phyloP scores from a whole-genome alignment of 1,140 invertebrate species.

The Lepeophtheirus salmonis region DNA sequence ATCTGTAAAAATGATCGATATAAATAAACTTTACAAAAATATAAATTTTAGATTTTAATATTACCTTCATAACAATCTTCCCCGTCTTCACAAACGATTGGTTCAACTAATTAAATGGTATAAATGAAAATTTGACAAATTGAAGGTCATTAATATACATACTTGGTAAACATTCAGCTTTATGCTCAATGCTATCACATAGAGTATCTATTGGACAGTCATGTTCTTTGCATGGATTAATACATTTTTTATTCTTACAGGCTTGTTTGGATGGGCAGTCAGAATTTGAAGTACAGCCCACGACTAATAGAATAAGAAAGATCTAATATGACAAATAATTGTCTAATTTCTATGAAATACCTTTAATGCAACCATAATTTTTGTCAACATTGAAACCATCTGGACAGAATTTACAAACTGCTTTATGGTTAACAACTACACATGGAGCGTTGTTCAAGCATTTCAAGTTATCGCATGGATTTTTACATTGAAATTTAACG shows the following conservation, averaged over 20 bases:
- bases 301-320: conserved; percentile 26
- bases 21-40: no score
- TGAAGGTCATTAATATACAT: conserved; percentile 21
- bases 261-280: conserved; percentile 51
- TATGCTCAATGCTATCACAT: conserved; percentile 53
- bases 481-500: conserved; percentile 66
- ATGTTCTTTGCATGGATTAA: conserved; percentile 34
- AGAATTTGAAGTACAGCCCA: conserved; percentile 44
- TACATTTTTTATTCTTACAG: conserved; percentile 52
- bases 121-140: conserved; percentile 5
- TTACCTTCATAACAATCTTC: conserved; percentile 1
- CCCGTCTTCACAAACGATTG: neutral
- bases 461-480: conserved; percentile 57
- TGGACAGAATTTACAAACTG: conserved; percentile 82
- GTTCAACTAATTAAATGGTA: conserved; percentile 9
- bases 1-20: no score
- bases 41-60: neutral
- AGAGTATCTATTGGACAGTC: conserved; percentile 42
- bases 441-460: conserved; percentile 63
- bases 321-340: neutral
- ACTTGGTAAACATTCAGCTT: conserved; percentile 56
- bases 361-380: conserved; percentile 81
- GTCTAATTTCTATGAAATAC: conserved; percentile 37
- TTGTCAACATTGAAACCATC: conserved; percentile 64
- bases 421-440: conserved; percentile 74